Base-by-base conservation (phyloP, 2,113 vertebrate genomes). In the Thryonomys swinderianus region DNA sequence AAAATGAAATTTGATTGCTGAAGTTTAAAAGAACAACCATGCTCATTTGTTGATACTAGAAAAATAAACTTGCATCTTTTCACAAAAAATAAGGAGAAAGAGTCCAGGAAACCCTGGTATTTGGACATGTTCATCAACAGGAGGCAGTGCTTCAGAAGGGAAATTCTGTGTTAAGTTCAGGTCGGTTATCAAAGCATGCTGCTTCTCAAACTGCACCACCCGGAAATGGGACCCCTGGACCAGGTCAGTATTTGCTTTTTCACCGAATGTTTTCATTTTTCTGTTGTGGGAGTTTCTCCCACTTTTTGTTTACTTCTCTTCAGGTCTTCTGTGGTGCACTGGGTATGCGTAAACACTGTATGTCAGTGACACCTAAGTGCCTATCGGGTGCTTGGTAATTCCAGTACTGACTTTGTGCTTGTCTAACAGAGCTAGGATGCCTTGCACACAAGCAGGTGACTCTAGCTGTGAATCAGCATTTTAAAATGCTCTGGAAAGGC, bases 121-220 rank as follows among this genome's bases (percentile, higher is more conserved):
- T 23, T 83, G 81, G 25, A 69, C 48, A 51, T 88, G 53, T 20
- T 12, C n/a, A 71, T 71, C 0, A 88, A 83, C 82, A 51, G 69
- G 66, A 88, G 79, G 42, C 23, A 25, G 79, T 34, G 80, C 88
- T 92, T 97, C 69, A 71, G 51, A 96, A 88, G 84, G 57, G 86
- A 96, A 92, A 93, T 71, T 91, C 91, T 95, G 95, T 71, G 96
- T 96, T 89, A 88, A 23, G 57, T 67, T 94, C 79, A 91, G 51
- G 92, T 89, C 88, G 84, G 66, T 89, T 91, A 88, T 37, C 48
- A 57, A 95, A 95, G 91, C 91, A 82, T 93, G 86, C 45, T 12
- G 59, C 85, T 94, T 94, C 69, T 79, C 87, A 94, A 51, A 80
- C 14, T 48, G 67, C 7, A 0, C 83, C 64, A 62, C 93, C 94